These are phyloP conservation scores for Pristionchus arcanus DNA, from an alignment of 2,888 invertebrate genomes.

Conservation along the genomic window DNA sequence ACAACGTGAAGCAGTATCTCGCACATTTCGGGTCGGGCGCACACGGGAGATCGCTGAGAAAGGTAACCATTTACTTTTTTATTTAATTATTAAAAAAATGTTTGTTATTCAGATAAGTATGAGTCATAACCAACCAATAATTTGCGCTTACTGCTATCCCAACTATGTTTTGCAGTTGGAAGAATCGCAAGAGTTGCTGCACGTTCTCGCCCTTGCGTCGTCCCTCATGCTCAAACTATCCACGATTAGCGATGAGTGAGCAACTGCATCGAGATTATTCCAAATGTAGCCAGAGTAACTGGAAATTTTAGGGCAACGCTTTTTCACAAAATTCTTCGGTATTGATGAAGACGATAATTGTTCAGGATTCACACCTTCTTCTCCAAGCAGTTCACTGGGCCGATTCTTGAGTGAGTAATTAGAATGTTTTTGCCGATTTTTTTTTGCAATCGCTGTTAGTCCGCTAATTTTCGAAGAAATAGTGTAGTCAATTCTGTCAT, in stretches of 20 bases:
- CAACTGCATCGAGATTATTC: no score
- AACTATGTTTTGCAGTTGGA: background rate
- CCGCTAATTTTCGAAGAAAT: background rate
- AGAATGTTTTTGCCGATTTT: background rate
- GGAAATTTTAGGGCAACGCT: no score
- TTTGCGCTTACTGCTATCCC: no score
- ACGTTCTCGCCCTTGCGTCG: background rate
- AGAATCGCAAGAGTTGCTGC: background rate
- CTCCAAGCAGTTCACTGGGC: slow-evolving; percentile 2
- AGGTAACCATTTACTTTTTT: background rate
- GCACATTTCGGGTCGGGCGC: background rate
- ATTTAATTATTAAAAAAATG: no score
- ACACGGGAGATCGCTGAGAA: background rate
- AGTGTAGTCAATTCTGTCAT: background rate
- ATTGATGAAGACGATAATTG: background rate
- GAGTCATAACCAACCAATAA: no score
- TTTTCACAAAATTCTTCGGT: no score
- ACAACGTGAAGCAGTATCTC: background rate
- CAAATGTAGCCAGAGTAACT: no score
- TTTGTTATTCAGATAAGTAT: no score
- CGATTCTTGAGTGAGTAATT: background rate
- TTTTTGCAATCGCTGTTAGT: background rate
- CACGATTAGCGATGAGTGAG: background rate
- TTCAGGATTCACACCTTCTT: background rate
- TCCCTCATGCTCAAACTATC: background rate